phyloP scores from a whole-genome alignment of 2,113 vertebrate genomes.

The Eptesicus fuscus region DNA sequence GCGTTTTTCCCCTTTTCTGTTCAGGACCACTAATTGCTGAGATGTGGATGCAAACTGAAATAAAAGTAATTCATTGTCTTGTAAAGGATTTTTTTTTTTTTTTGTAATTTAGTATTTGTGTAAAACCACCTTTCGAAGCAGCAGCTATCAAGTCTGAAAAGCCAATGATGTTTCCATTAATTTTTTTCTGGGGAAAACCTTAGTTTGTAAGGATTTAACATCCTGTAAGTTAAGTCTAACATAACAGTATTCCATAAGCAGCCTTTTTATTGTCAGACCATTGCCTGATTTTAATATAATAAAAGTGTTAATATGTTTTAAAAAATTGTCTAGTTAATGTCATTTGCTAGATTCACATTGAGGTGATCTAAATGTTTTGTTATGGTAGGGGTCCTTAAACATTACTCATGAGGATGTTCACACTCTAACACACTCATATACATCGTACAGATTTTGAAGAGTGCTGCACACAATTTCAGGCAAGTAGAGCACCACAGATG shows the following conservation, averaged over 20 bases:
- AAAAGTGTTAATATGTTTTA: slow-evolving; percentile 70
- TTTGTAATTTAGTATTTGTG: too few species aligned
- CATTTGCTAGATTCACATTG: not conserved
- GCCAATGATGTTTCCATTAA: too few species aligned
- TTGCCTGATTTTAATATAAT: slow-evolving; percentile 87
- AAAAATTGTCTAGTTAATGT: not conserved
- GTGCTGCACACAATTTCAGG: not conserved
- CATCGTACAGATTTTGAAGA: not conserved
- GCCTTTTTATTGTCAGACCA: slow-evolving; percentile 85
- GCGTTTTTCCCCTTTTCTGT: too few species aligned
- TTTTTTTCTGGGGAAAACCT: slow-evolving; percentile 64
- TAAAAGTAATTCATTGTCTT: too few species aligned
- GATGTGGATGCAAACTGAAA: too few species aligned
- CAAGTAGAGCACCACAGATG: not conserved
- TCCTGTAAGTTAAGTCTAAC: slow-evolving; percentile 82
- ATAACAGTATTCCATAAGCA: slow-evolving; percentile 84
- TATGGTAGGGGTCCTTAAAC: not conserved
- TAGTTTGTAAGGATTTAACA: slow-evolving; percentile 83
- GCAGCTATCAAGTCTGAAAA: too few species aligned
- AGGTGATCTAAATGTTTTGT: not conserved
- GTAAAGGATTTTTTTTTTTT: too few species aligned
- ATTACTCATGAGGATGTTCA: not conserved
- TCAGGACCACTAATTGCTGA: too few species aligned
- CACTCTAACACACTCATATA: not conserved
- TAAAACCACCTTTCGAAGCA: too few species aligned